These are phyloP conservation scores for Tonatia bakeri DNA, from an alignment of 2,113 vertebrate species.

Conservation along the genomic window DNA sequence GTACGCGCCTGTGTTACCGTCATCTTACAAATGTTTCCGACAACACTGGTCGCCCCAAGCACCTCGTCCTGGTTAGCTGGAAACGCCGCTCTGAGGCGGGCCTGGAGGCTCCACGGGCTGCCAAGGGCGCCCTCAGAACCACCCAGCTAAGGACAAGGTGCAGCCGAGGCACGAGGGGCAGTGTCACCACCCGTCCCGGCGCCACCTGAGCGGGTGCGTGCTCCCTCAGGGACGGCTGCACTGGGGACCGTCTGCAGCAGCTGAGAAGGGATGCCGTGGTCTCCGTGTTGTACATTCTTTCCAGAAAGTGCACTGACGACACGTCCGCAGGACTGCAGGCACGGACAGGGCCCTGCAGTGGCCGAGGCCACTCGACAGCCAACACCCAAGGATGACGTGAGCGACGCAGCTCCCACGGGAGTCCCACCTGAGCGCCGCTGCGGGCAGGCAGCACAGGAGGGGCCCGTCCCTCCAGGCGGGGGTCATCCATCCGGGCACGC, in stretches of 20 bases:
- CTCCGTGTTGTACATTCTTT: background rate
- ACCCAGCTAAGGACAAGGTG: no score
- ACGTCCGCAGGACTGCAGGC: background rate
- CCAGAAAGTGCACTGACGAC: background rate
- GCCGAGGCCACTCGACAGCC: background rate
- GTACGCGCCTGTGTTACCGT: background rate
- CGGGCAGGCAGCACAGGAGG: no score
- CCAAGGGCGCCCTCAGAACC: background rate
- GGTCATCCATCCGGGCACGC: background rate
- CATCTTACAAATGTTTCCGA: background rate
- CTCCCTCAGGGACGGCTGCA: background rate
- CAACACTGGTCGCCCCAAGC: background rate
- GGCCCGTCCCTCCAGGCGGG: background rate
- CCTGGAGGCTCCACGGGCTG: background rate
- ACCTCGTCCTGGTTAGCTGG: background rate
- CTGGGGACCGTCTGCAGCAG: background rate
- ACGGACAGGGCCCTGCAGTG: background rate
- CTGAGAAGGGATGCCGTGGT: background rate
- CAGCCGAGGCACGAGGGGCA: no score
- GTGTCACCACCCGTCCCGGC: no score
- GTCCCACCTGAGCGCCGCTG: background rate
- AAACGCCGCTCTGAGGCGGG: background rate
- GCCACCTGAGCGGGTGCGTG: no score
- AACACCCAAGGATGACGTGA: fast-evolving
- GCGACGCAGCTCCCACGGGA: no score